These are phyloP conservation scores for Bostrychus sinensis DNA, from an alignment of 2,113 vertebrate genomes.

Conservation along the genomic window DNA sequence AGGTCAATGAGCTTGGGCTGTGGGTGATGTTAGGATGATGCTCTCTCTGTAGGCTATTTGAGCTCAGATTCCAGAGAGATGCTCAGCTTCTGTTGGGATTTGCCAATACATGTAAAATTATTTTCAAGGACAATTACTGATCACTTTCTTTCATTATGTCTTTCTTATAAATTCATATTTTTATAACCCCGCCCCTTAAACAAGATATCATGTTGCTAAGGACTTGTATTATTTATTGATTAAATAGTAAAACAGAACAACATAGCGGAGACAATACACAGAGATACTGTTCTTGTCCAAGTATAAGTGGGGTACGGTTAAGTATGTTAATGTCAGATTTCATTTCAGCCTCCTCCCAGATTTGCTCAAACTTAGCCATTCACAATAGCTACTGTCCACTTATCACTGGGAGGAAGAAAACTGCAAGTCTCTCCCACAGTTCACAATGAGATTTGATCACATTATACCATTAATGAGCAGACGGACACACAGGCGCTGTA, in stretches of 20 bases:
- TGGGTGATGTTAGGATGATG: constrained; percentile 39
- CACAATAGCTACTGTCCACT: constrained; percentile 40
- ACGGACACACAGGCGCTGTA: constrained; percentile 51
- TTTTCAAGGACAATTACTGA: not conserved
- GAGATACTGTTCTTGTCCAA: constrained; percentile 69
- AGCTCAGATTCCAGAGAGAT: constrained; percentile 34
- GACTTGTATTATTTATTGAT: constrained; percentile 79
- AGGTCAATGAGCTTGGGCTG: constrained; percentile 75
- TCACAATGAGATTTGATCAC: constrained; percentile 62
- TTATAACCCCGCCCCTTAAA: too few species aligned
- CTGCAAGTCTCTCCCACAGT: constrained; percentile 41
- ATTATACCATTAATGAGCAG: constrained; percentile 57
- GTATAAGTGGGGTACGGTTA: constrained; percentile 56
- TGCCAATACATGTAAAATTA: constrained; percentile 23
- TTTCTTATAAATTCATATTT: too few species aligned
- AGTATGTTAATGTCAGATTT: constrained; percentile 55
- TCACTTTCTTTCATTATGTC: not conserved
- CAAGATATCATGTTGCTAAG: constrained; percentile 34
- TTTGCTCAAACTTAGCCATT: constrained; percentile 52
- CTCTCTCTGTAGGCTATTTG: constrained; percentile 33
- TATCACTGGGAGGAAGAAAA: constrained; percentile 28
- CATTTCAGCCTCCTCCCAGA: constrained; percentile 54
- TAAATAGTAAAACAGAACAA: constrained; percentile 81
- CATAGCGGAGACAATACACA: constrained; percentile 73
- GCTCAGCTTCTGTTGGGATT: constrained; percentile 17